Conservation (phyloP, 2,797 vertebrate species). For the Enteromius fasciolatus region DNA sequence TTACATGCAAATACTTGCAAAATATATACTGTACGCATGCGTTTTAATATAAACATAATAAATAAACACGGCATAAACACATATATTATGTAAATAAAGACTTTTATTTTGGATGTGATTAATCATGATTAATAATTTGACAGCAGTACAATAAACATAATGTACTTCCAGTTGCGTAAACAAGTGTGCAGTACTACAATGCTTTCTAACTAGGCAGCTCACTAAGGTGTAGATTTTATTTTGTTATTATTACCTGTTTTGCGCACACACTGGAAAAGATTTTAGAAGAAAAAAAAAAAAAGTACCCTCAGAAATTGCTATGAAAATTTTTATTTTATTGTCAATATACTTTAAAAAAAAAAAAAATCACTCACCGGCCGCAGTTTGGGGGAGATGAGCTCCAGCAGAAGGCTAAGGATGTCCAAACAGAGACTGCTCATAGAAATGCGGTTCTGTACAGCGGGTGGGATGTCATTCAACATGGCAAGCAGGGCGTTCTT, state of each 20-base stretch:
- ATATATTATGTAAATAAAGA: no score
- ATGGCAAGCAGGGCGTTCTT: conserved; percentile 84
- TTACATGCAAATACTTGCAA: no score
- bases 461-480: conserved; percentile 82
- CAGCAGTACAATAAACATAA: not conserved
- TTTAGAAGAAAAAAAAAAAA: no score
- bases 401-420: conserved; percentile 87
- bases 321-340: not conserved
- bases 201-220: not conserved
- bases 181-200: not conserved
- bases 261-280: not conserved
- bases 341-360: no score
- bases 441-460: conserved; percentile 77
- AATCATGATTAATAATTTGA: no score
- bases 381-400: conserved; percentile 89
- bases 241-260: not conserved
- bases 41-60: no score
- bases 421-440: conserved; percentile 82
- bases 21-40: no score
- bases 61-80: no score
- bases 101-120: no score
- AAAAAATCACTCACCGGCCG: conserved; percentile 78
- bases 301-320: no score
- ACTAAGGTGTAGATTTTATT: not conserved
- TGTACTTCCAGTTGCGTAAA: not conserved